These are phyloP conservation scores for Hucho hucho DNA, from an alignment of 2,113 vertebrate species.

Conservation along the genomic window DNA sequence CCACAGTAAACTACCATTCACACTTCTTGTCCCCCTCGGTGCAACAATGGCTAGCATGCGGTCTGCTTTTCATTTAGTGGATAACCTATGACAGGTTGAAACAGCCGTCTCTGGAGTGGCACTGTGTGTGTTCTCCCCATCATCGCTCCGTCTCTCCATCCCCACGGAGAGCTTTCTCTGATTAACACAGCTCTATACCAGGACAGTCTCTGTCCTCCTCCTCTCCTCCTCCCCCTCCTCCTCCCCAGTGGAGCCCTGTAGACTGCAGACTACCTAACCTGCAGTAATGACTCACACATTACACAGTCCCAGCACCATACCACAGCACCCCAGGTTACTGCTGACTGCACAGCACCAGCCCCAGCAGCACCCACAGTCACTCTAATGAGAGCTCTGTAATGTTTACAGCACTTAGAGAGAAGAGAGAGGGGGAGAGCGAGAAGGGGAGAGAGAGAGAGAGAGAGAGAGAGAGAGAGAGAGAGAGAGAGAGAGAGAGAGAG, in stretches of 20 bases:
- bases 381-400: slow-evolving; percentile 51
- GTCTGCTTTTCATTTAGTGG: slow-evolving; percentile 77
- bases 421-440: slow-evolving; percentile 15
- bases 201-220: slow-evolving; percentile 49
- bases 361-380: slow-evolving; percentile 11
- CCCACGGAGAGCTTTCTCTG: slow-evolving; percentile 66
- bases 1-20: slow-evolving; percentile 49
- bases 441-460: slow-evolving; percentile 21
- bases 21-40: slow-evolving; percentile 37
- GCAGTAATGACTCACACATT: slow-evolving; percentile 49
- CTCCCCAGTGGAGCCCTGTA: too few species aligned
- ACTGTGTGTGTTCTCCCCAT: slow-evolving; percentile 71
- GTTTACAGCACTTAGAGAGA: slow-evolving; percentile 40
- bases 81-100: slow-evolving; percentile 61
- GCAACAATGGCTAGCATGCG: slow-evolving; percentile 59
- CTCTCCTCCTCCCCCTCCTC: slow-evolving; percentile 47
- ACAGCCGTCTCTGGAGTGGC: slow-evolving; percentile 66
- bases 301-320: slow-evolving; percentile 31
- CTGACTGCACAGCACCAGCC: slow-evolving; percentile 17
- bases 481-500: neutral
- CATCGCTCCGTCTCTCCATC: slow-evolving; percentile 51
- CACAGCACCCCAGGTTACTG: slow-evolving; percentile 36
- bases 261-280: slow-evolving; percentile 8
- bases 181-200: slow-evolving; percentile 63
- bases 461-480: neutral